These are phyloP conservation scores for Parascotia fuliginaria DNA, from an alignment of 2,888 invertebrate species.

Conservation along the genomic window DNA sequence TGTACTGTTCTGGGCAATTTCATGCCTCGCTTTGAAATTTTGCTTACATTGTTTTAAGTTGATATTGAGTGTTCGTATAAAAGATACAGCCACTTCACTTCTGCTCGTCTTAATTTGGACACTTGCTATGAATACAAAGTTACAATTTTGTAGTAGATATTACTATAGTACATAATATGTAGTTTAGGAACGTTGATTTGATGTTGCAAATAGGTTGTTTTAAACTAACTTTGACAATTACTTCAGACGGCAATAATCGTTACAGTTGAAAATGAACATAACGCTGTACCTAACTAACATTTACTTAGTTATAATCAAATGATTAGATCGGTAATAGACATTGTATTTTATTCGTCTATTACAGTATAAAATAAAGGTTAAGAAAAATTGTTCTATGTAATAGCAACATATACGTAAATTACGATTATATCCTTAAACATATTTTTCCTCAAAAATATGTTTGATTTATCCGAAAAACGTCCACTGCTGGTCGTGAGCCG, in stretches of 20 bases:
- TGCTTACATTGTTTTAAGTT: slow-evolving; percentile 77
- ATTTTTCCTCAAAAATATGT: no score
- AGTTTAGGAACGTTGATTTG: slow-evolving; percentile 17
- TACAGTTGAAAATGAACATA: no score
- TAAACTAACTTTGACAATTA: slow-evolving; percentile 14
- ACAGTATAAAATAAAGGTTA: no score
- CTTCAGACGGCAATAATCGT: slow-evolving; percentile 13
- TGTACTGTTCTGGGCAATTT: slow-evolving; percentile 70
- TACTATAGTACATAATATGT: slow-evolving; percentile 12
- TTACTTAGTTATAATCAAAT: no score
- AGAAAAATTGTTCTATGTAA: no score
- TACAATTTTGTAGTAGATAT: slow-evolving; percentile 14
- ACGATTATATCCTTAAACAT: no score
- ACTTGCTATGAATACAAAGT: slow-evolving; percentile 63
- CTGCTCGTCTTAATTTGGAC: slow-evolving; percentile 62
- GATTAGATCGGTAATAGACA: no score
- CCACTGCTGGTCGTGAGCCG: no score
- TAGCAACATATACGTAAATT: no score
- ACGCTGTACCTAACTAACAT: no score
- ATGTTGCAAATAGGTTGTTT: slow-evolving; percentile 10
- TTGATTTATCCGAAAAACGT: no score
- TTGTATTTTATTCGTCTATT: no score
- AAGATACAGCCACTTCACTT: slow-evolving; percentile 66
- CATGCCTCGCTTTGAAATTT: slow-evolving; percentile 66
- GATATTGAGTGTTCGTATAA: slow-evolving; percentile 69